phyloP scores from a whole-genome alignment of 2,113 vertebrate species.

The Bettongia penicillata region DNA sequence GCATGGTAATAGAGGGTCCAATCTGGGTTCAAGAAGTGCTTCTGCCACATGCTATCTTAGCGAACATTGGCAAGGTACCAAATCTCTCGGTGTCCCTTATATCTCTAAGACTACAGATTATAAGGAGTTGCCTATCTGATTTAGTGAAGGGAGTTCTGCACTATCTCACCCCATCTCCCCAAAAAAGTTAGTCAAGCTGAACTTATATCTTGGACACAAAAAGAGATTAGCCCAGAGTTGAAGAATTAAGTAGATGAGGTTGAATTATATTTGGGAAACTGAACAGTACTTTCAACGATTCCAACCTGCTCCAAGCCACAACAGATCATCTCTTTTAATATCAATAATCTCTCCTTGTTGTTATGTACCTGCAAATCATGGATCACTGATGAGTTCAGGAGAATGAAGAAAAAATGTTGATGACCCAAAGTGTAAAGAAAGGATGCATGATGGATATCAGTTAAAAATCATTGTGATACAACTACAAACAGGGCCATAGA shows the following conservation, averaged over 20 bases:
- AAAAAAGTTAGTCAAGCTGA: background rate
- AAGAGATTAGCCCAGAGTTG: background rate
- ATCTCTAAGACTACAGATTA: background rate
- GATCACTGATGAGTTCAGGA: background rate
- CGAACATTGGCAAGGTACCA: background rate
- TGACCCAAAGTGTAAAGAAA: background rate
- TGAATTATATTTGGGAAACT: background rate
- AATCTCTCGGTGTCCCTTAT: background rate
- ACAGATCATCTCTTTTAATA: background rate
- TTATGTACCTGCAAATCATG: background rate
- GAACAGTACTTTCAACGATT: background rate
- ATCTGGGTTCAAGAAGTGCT: background rate
- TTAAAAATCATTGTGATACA: background rate
- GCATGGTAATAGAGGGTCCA: background rate
- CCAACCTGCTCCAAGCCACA: background rate
- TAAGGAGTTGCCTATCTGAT: background rate
- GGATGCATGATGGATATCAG: background rate
- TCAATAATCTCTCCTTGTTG: background rate
- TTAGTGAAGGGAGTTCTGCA: background rate
- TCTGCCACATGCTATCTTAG: background rate
- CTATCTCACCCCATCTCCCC: background rate
- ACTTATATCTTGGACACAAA: background rate
- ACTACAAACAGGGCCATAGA: background rate
- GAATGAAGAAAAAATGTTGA: background rate
- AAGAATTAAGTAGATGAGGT: background rate